These are phyloP conservation scores for Tenebrosternarchus preto DNA, from an alignment of 2,113 vertebrate genomes.

Conservation along the genomic window DNA sequence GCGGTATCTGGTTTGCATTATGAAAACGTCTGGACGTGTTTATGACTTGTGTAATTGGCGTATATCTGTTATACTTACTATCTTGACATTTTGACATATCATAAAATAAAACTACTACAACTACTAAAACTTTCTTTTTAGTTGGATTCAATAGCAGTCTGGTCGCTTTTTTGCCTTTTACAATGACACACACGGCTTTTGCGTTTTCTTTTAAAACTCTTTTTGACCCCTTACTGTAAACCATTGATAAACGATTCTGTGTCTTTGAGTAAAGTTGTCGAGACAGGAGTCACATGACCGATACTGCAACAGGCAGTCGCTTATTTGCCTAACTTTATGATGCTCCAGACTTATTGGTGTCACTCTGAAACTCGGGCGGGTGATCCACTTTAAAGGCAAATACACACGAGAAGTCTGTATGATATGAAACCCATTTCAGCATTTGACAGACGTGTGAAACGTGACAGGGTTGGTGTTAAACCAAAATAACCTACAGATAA, in stretches of 20 bases:
- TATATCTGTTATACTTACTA: background rate
- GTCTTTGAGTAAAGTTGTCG: background rate
- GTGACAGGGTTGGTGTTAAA: background rate
- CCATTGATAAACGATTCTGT: background rate
- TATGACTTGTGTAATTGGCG: background rate
- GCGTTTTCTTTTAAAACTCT: background rate
- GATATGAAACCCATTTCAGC: background rate
- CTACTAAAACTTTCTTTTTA: too few species aligned
- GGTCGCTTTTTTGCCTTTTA: background rate
- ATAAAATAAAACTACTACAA: background rate
- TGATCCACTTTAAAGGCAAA: too few species aligned
- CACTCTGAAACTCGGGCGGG: background rate
- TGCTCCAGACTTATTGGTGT: background rate
- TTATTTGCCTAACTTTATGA: conserved; percentile 46
- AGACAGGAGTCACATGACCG: conserved; percentile 48
- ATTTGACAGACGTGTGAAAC: background rate
- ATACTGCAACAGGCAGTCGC: conserved; percentile 18
- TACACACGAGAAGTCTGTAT: background rate
- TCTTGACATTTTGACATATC: background rate
- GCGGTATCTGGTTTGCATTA: background rate
- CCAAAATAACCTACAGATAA: background rate
- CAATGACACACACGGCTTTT: background rate
- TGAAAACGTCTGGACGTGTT: background rate
- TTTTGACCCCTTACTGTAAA: background rate
- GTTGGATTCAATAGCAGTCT: background rate